Conservation (phyloP, 2,888 invertebrate genomes). For the Heteropelma amictum region DNA sequence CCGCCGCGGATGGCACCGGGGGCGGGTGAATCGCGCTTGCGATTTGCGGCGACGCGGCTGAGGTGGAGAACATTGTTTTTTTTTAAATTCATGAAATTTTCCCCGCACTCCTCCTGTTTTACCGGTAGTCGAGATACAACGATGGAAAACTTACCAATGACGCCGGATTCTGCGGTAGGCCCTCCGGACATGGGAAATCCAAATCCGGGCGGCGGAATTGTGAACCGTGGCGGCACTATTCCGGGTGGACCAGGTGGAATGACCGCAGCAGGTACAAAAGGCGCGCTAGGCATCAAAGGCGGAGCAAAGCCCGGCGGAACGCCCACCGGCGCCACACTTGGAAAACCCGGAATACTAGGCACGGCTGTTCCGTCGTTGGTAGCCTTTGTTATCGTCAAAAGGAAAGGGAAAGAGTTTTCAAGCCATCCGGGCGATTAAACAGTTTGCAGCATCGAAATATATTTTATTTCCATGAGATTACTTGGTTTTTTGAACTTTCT, state of each 20-base stretch:
- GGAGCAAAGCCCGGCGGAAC: conserved; percentile 68
- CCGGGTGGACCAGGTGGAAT: conserved; percentile 75
- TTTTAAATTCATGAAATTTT: conserved; percentile 41
- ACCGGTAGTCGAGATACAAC: no score
- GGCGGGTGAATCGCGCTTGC: conserved; percentile 71
- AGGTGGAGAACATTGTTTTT: no score
- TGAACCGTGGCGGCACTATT: conserved; percentile 85
- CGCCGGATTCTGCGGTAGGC: conserved; percentile 70
- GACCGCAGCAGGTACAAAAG: conserved; percentile 74
- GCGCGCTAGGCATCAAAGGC: conserved; percentile 71
- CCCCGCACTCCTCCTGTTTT: no score
- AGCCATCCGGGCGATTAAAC: no score
- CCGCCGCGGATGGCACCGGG: conserved; percentile 67
- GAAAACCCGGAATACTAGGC: not conserved
- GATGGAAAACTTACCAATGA: conserved; percentile 69
- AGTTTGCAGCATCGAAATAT: no score
- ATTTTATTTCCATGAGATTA: no score
- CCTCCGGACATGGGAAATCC: conserved; percentile 75
- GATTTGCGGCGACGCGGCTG: conserved; percentile 75
- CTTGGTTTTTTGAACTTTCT: no score
- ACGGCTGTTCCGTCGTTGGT: not conserved
- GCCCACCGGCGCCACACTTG: no score
- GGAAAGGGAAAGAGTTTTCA: no score
- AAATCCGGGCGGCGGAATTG: conserved; percentile 89
- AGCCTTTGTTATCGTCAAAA: no score